These are phyloP conservation scores for Hydrotaea diabolus DNA, from an alignment of 2,888 invertebrate genomes.

Conservation along the genomic window DNA sequence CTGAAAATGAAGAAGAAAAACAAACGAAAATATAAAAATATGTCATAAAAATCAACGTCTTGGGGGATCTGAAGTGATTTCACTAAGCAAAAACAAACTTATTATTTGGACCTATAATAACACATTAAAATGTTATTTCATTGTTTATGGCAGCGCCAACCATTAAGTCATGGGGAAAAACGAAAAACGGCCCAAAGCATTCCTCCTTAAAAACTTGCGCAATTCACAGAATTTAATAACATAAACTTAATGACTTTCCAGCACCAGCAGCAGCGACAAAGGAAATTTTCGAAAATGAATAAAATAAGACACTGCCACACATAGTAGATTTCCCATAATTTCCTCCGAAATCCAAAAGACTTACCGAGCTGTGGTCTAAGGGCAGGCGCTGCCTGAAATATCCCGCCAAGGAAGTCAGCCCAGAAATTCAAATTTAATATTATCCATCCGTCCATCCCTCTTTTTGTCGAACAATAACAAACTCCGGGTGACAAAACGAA, in stretches of 20 bases:
- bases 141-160: neutral
- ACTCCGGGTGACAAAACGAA: constrained; percentile 35
- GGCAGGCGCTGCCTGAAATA: neutral
- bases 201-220: constrained; percentile 11
- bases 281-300: constrained; percentile 7
- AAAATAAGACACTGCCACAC: neutral
- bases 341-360: neutral
- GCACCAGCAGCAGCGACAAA: neutral
- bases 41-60: constrained; percentile 3
- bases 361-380: too few relatives aligned
- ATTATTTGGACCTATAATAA: neutral
- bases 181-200: neutral
- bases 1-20: neutral
- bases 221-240: constrained; percentile 27
- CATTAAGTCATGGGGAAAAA: neutral
- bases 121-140: constrained; percentile 22
- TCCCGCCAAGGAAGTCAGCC: neutral
- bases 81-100: neutral
- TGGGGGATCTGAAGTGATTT: neutral
- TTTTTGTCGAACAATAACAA: constrained; percentile 10
- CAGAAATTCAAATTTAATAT: constrained; percentile 1
- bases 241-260: neutral
- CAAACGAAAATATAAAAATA: neutral
- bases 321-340: neutral
- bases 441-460: neutral